phyloP scores from a whole-genome alignment of 2,113 vertebrate genomes.

The Psephotus haematonotus region DNA sequence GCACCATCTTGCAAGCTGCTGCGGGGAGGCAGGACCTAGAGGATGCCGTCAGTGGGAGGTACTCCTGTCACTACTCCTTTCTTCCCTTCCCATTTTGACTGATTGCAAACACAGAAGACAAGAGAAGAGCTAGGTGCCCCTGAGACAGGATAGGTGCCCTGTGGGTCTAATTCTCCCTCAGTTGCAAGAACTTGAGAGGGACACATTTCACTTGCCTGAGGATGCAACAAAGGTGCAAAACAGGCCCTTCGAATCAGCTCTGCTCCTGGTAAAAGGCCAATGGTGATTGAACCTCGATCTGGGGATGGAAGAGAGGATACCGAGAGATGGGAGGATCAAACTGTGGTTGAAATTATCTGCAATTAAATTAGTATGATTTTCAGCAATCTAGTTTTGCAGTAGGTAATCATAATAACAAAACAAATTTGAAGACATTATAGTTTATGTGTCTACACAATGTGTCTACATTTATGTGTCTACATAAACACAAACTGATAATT shows the following conservation, averaged over 20 bases:
- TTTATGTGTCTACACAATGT: neutral
- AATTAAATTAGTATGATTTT: neutral
- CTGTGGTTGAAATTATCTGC: neutral
- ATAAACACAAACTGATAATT: neutral
- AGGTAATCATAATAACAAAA: neutral
- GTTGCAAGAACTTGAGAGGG: neutral
- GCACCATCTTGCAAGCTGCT: neutral
- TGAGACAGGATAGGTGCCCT: neutral
- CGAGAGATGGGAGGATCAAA: neutral
- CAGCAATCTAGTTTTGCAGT: neutral
- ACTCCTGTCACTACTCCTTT: neutral
- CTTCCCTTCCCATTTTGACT: neutral
- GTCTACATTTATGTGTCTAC: neutral
- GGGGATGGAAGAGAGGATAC: neutral
- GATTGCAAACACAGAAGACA: neutral
- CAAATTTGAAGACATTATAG: neutral
- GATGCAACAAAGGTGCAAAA: neutral
- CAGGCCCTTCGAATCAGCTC: neutral
- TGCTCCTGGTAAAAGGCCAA: neutral
- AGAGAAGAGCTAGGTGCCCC: neutral
- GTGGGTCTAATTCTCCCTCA: neutral
- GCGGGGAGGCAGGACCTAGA: neutral
- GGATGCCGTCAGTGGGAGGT: accelerated
- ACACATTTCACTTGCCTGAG: neutral
- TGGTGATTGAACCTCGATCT: neutral